Conservation (phyloP, 2,888 invertebrate genomes). For the Eulithis prunata region DNA sequence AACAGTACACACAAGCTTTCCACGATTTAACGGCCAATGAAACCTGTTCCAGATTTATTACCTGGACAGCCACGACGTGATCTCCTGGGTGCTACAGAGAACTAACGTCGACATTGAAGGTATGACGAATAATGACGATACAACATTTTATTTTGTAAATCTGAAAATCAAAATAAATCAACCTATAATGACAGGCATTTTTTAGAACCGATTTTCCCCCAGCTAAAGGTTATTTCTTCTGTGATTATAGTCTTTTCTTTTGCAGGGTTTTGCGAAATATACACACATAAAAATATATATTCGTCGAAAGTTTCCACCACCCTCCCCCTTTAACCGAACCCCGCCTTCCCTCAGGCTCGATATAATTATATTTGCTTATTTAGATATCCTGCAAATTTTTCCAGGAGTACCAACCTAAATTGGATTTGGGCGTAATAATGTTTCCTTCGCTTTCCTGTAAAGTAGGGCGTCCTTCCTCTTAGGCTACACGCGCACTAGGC, state of each 20-base stretch:
- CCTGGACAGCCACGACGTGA: slow-evolving; percentile 89
- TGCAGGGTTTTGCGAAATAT: too few species aligned
- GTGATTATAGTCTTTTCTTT: too few species aligned
- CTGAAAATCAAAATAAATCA: too few species aligned
- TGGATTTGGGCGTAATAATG: too few species aligned
- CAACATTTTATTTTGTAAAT: too few species aligned
- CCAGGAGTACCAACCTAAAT: too few species aligned
- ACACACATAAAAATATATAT: neutral
- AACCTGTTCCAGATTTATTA: slow-evolving; percentile 87
- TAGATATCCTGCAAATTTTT: neutral
- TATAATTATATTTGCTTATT: neutral
- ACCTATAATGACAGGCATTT: too few species aligned
- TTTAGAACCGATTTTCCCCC: too few species aligned
- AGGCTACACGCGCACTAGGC: too few species aligned
- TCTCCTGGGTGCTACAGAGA: slow-evolving; percentile 89
- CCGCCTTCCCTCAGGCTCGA: neutral
- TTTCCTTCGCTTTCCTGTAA: too few species aligned
- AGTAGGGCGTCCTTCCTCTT: too few species aligned
- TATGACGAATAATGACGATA: slow-evolving; percentile 1
- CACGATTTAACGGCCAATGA: slow-evolving; percentile 25
- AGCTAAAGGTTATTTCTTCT: too few species aligned
- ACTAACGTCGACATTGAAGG: slow-evolving; percentile 79
- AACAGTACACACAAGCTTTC: slow-evolving; percentile 12
- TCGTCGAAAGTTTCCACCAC: neutral
- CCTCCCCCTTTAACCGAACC: neutral